phyloP scores from a whole-genome alignment of 2,797 vertebrate species.

The Syngnathus acus region DNA sequence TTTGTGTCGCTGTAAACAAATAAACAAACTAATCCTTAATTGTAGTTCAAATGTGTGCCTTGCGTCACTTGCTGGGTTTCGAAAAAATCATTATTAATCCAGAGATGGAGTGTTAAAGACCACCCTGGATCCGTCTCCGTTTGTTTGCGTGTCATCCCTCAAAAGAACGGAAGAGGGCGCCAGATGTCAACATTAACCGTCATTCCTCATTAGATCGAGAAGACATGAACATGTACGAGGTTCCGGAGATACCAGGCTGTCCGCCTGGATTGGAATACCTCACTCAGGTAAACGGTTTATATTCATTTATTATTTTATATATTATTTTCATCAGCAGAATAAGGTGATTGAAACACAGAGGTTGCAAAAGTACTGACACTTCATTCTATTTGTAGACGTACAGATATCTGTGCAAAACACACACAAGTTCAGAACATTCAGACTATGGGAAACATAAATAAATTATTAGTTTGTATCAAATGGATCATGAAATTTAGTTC shows the following conservation, averaged over 20 bases:
- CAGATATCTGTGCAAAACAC: not conserved
- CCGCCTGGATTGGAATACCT: conserved; percentile 89
- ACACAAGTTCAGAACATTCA: too few relatives aligned
- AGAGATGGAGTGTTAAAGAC: not conserved
- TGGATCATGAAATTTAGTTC: too few relatives aligned
- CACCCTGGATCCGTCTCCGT: conserved; percentile 1
- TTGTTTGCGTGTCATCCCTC: conserved; percentile 23
- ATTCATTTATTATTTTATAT: not conserved
- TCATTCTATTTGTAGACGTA: not conserved
- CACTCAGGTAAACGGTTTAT: conserved; percentile 68
- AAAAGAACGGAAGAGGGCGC: conserved; percentile 47
- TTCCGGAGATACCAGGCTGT: conserved; percentile 72
- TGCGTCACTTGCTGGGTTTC: not conserved
- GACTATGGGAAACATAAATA: too few relatives aligned
- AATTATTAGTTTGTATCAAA: too few relatives aligned
- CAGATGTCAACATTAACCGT: conserved; percentile 11
- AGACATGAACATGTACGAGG: conserved; percentile 66
- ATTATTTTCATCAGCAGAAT: not conserved
- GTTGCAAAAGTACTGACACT: not conserved
- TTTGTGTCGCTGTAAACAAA: not conserved
- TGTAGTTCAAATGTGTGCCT: not conserved
- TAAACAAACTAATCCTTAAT: not conserved
- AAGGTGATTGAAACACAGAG: not conserved
- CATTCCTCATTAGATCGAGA: conserved; percentile 40
- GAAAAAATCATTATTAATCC: not conserved